phyloP scores from a whole-genome alignment of 2,888 invertebrate genomes.

The Cepaea hortensis region DNA sequence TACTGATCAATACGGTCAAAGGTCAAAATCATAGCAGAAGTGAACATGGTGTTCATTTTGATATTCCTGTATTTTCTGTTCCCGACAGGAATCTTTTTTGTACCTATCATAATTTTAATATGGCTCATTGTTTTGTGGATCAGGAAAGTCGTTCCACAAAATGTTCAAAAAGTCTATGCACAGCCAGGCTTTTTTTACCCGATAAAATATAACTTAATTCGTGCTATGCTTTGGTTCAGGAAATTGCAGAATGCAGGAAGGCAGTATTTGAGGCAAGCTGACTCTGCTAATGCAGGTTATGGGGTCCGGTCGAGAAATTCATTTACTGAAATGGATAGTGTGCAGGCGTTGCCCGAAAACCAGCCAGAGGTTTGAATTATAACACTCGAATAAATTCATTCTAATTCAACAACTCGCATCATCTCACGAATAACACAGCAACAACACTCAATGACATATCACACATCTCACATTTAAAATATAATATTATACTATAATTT shows the following conservation, averaged over 20 bases:
- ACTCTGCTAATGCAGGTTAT: conserved; percentile 71
- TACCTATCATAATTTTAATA: not conserved
- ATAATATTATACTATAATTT: no score
- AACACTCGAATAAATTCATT: not conserved
- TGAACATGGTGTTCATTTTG: not conserved
- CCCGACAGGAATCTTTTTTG: not conserved
- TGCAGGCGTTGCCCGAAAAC: conserved; percentile 80
- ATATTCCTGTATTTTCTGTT: not conserved
- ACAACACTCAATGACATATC: no score
- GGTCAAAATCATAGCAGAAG: not conserved
- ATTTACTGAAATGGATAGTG: conserved; percentile 80
- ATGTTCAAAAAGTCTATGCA: conserved; percentile 17
- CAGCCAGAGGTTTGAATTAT: conserved; percentile 70
- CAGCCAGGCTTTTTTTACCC: conserved; percentile 79
- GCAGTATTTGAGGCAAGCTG: conserved; percentile 71
- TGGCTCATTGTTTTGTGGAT: conserved; percentile 12
- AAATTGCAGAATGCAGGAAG: conserved; percentile 59
- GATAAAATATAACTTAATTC: conserved; percentile 81
- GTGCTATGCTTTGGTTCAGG: conserved; percentile 79
- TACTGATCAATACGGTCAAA: not conserved
- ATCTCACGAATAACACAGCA: no score
- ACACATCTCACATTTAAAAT: no score
- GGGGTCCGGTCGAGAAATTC: conserved; percentile 78
- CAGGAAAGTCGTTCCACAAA: not conserved
- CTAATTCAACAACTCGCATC: no score